phyloP scores from a whole-genome alignment of 2,888 invertebrate genomes.

The Melanotus villosus region DNA sequence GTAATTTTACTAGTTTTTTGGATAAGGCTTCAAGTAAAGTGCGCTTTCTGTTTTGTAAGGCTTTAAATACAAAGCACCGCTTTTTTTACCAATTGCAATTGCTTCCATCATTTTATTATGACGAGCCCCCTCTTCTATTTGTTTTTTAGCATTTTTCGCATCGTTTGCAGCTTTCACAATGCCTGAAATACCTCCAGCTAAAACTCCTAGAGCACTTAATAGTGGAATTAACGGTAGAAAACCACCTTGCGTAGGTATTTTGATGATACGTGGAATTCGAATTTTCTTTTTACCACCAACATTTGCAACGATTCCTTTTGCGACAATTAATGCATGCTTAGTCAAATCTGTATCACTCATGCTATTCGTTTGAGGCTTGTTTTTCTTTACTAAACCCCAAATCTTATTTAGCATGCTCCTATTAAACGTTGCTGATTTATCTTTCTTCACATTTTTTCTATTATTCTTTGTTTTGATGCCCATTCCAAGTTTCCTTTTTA shows the following conservation, averaged over 20 bases:
- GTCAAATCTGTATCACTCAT: background rate
- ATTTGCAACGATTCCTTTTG: background rate
- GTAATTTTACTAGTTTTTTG: conserved; percentile 45
- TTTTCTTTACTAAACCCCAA: no score
- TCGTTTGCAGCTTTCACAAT: no score
- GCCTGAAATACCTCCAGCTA: conserved; percentile 53
- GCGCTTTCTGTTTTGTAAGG: no score
- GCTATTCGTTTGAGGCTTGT: background rate
- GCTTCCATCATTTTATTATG: no score
- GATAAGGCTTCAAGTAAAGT: conserved; percentile 33
- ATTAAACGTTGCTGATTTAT: no score
- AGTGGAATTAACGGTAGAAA: conserved; percentile 60
- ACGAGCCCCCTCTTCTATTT: no score
- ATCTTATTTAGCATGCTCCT: no score
- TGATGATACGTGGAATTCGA: conserved; percentile 49
- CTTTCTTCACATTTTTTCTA: background rate
- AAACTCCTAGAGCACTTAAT: conserved; percentile 54
- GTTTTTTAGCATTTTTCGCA: no score
- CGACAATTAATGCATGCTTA: background rate
- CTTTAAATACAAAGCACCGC: conserved; percentile 13
- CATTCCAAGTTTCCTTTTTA: no score
- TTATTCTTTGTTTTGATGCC: no score
- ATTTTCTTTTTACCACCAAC: conserved; percentile 28
- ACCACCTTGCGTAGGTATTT: conserved; percentile 60
- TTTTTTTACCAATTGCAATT: conserved; percentile 42